Percentiles rank a stretch among this genome's conserved stretches.
Evolutionary conservation across 1,140 invertebrate species (phyloP).

Genomic region (Sitobion miscanthi): DNA sequence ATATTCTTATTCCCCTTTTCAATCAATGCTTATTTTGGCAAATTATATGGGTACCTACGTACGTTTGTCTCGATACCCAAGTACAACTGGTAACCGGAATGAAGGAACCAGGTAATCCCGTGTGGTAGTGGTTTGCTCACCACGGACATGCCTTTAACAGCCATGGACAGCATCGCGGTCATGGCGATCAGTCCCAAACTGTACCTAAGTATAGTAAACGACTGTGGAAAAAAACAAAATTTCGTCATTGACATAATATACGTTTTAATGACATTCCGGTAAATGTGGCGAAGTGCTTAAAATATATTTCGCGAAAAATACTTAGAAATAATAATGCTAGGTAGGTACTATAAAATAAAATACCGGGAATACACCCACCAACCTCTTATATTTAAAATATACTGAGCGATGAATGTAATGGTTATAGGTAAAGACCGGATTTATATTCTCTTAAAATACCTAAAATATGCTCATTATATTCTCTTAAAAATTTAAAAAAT

Average conservation of each 20-base stretch:
- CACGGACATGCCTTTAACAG: neutral
- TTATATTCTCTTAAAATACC: too few species aligned
- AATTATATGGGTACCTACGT: neutral
- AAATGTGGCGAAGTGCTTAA: too few species aligned
- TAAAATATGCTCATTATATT: too few species aligned
- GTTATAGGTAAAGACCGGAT: too few species aligned
- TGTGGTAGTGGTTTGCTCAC: slow-evolving; percentile 21
- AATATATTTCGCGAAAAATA: too few species aligned
- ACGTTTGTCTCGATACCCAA: slow-evolving; percentile 38
- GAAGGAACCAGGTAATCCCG: neutral
- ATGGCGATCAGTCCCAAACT: neutral
- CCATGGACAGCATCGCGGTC: neutral
- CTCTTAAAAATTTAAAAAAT: too few species aligned
- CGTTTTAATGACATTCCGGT: too few species aligned
- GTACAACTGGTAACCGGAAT: neutral
- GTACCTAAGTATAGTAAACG: slow-evolving; percentile 45
- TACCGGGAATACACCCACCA: neutral
- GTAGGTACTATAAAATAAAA: too few species aligned
- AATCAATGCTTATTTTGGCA: too few species aligned
- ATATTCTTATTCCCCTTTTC: too few species aligned
- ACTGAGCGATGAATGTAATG: neutral
- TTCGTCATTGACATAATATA: too few species aligned
- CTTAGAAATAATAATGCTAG: too few species aligned
- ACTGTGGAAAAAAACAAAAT: neutral
- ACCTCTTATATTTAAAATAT: neutral